These are phyloP conservation scores for Ostrea denselamellosa DNA, from an alignment of 1,140 invertebrate species.

Conservation along the genomic window DNA sequence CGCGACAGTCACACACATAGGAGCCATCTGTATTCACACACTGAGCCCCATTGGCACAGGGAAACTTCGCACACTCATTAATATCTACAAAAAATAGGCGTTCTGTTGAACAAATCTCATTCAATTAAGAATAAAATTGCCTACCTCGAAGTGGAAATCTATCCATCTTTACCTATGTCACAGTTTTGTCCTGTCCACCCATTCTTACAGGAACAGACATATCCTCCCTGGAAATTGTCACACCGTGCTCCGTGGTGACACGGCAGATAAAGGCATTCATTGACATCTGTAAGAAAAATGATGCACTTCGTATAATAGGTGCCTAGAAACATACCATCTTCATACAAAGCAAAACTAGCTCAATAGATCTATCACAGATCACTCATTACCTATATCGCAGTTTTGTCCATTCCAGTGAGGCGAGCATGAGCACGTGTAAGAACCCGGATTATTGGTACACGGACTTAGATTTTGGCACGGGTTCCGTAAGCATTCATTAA, in stretches of 20 bases:
- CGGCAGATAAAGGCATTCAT: slow-evolving; percentile 33
- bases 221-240: slow-evolving; percentile 45
- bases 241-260: slow-evolving; percentile 16
- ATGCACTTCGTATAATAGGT: no score
- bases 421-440: slow-evolving; percentile 86
- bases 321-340: no score
- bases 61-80: slow-evolving; percentile 51
- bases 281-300: neutral
- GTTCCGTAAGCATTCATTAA: slow-evolving; percentile 55
- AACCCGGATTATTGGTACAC: slow-evolving; percentile 51
- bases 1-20: slow-evolving; percentile 47
- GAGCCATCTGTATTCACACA: slow-evolving; percentile 48
- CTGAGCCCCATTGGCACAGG: slow-evolving; percentile 50
- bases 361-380: no score
- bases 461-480: slow-evolving; percentile 52
- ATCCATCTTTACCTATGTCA: neutral
- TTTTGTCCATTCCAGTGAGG: slow-evolving; percentile 94
- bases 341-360: no score
- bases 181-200: slow-evolving; percentile 47
- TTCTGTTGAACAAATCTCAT: no score
- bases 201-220: slow-evolving; percentile 39
- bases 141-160: no score
- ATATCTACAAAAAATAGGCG: slow-evolving; percentile 48
- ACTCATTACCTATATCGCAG: slow-evolving; percentile 84
- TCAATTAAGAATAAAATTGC: no score